Evolutionary conservation across 2,888 invertebrate species (phyloP).

Genomic region (Nephrotoma appendiculata): DNA sequence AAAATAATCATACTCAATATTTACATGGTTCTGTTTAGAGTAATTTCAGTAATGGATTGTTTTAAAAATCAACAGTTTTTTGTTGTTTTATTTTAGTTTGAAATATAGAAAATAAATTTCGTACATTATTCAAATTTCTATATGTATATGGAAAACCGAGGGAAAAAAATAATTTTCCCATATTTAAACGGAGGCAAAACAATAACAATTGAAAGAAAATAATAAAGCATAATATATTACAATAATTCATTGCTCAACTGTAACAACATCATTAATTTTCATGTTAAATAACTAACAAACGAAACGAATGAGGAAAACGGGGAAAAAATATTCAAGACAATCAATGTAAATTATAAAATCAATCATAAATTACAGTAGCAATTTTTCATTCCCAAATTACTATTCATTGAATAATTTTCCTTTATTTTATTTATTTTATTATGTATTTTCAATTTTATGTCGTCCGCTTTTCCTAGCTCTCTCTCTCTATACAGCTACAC

Average conservation of each 20-base stretch:
- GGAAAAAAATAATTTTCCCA: neutral
- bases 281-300: neutral
- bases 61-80: neutral
- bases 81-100: neutral
- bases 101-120: neutral
- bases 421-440: neutral
- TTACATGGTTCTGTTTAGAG: neutral
- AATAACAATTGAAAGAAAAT: neutral
- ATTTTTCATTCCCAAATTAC: conserved; percentile 2
- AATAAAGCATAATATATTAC: neutral
- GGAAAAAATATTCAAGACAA: neutral
- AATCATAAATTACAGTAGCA: conserved; percentile 3
- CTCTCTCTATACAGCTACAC: neutral
- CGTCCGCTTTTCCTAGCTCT: neutral
- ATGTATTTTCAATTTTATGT: neutral
- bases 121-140: neutral
- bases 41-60: neutral
- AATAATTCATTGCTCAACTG: neutral
- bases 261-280: neutral
- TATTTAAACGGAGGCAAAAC: neutral
- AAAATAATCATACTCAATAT: neutral
- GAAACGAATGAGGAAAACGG: neutral
- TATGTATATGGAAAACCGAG: neutral
- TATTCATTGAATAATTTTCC: neutral
- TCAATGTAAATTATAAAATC: conserved; percentile 2